A percentile compares a stretch with the other conserved stretches of the same genome.
phyloP scores from a whole-genome alignment of 1,140 invertebrate species.

The Bombus huntii region DNA sequence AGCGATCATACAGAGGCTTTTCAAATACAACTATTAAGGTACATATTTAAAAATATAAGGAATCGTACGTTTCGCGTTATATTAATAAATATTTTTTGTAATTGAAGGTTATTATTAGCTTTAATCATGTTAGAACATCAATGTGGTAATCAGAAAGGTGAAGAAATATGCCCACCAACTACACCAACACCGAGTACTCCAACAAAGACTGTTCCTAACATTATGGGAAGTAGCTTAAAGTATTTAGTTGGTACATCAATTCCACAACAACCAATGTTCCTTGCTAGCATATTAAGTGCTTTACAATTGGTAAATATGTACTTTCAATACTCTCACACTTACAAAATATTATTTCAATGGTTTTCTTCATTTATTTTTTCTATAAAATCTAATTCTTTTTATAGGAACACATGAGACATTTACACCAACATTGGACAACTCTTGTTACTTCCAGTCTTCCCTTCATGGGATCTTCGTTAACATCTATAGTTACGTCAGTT shows the following conservation, averaged over 20 bases:
- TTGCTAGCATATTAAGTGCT: constrained; percentile 91
- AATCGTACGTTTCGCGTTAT: background rate
- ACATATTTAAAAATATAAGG: constrained; percentile 13
- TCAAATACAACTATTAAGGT: constrained; percentile 89
- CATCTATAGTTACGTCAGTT: constrained; percentile 89
- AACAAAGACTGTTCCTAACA: constrained; percentile 71
- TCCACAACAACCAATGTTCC: constrained; percentile 93
- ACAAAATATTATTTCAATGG: background rate
- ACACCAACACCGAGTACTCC: constrained; percentile 73
- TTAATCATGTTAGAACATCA: constrained; percentile 92
- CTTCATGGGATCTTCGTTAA: constrained; percentile 88
- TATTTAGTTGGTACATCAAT: constrained; percentile 87
- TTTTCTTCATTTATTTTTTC: background rate
- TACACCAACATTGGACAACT: constrained; percentile 92
- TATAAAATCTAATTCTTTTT: constrained; percentile 1
- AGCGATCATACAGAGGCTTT: constrained; percentile 90
- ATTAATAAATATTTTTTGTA: constrained; percentile 42
- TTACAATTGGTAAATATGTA: constrained; percentile 83
- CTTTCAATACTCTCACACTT: background rate
- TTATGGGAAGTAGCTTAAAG: constrained; percentile 83
- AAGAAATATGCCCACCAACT: constrained; percentile 74
- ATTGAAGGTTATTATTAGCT: constrained; percentile 85
- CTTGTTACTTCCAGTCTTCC: constrained; percentile 90
- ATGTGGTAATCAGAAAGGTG: constrained; percentile 83
- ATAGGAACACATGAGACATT: constrained; percentile 85